These are phyloP conservation scores for Xenotilapia flavipinnis DNA, from an alignment of 2,113 vertebrate genomes.

Conservation along the genomic window DNA sequence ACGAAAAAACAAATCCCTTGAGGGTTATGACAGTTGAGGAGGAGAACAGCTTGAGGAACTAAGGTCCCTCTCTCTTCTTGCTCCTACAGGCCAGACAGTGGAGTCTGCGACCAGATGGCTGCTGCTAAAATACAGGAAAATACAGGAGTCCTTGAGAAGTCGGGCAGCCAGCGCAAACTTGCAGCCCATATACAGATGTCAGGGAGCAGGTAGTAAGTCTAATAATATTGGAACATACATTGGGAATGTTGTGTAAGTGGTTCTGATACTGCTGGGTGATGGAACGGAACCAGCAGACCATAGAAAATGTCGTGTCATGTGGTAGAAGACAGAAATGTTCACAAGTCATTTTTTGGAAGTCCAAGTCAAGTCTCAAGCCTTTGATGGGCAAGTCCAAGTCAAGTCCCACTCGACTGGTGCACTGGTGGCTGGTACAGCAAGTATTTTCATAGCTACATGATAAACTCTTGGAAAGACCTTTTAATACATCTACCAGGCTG, in stretches of 20 bases:
- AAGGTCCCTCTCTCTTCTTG: background rate
- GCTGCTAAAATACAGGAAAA: background rate
- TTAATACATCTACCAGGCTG: background rate
- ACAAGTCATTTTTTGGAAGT: background rate
- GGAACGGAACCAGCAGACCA: background rate
- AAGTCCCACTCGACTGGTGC: background rate
- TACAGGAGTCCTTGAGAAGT: background rate
- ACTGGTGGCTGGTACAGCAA: background rate
- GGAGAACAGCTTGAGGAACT: background rate
- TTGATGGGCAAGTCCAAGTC: background rate
- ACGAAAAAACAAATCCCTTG: background rate
- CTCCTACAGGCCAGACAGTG: background rate
- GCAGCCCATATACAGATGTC: background rate
- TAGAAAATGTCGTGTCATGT: background rate
- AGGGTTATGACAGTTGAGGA: background rate
- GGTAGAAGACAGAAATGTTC: background rate
- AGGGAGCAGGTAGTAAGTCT: background rate
- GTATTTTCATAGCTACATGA: background rate
- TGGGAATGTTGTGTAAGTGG: background rate
- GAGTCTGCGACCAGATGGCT: background rate
- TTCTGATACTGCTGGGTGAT: background rate
- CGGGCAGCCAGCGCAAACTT: background rate
- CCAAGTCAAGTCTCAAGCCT: background rate
- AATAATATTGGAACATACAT: background rate
- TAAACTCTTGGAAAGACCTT: background rate